Conservation (phyloP, 2,113 vertebrate genomes). For the Procavia capensis region DNA sequence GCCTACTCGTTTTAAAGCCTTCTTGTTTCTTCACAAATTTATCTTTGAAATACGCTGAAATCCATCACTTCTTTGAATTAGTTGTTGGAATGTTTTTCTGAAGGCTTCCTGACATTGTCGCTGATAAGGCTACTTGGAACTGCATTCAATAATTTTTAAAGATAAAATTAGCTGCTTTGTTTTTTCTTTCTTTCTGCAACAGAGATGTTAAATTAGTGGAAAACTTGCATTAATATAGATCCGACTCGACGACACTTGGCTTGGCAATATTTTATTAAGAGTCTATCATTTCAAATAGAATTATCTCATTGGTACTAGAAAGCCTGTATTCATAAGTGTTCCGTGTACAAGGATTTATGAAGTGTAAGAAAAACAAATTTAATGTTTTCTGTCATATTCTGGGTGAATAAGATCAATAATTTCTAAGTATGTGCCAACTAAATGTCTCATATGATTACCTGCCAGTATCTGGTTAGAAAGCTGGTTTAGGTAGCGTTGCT, state of each 20-base stretch:
- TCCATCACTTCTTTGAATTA: background rate
- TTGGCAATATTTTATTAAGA: constrained; percentile 48
- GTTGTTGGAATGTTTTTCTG: constrained; percentile 35
- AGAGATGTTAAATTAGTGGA: background rate
- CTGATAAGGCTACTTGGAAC: constrained; percentile 37
- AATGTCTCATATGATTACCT: background rate
- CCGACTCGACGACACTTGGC: too few species aligned
- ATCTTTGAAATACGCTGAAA: constrained; percentile 52
- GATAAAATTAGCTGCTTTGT: background rate
- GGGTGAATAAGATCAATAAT: background rate
- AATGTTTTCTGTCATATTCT: background rate
- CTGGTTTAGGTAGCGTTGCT: background rate
- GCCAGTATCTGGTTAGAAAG: background rate
- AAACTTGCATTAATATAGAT: background rate
- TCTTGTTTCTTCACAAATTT: constrained; percentile 59
- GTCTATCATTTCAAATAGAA: background rate
- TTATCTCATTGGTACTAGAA: background rate
- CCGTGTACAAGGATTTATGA: background rate
- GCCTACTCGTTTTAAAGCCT: background rate
- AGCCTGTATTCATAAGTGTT: background rate
- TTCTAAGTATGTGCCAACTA: background rate
- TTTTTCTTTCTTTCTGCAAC: background rate
- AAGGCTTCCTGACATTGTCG: constrained; percentile 14
- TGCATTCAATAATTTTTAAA: constrained; percentile 11
- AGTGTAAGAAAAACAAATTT: background rate